phyloP scores from a whole-genome alignment of 1,140 invertebrate species.

The Drosophila parabipectinata region DNA sequence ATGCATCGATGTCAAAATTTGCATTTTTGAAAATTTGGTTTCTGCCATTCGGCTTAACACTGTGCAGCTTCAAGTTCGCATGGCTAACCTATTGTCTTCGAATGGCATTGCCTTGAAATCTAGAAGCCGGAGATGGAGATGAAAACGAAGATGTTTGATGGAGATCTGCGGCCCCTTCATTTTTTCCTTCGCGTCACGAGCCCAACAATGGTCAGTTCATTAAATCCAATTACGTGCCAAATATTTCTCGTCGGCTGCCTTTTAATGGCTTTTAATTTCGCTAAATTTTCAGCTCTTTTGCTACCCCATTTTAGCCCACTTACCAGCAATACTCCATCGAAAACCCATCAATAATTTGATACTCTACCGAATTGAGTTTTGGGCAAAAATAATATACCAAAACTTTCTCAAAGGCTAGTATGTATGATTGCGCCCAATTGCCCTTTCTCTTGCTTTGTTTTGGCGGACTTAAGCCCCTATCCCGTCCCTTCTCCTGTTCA shows the following conservation, averaged over 20 bases:
- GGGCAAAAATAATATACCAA: too few species aligned
- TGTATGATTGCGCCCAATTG: too few species aligned
- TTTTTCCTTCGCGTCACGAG: constrained; percentile 27
- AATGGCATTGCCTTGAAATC: constrained; percentile 27
- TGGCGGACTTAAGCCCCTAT: constrained; percentile 9
- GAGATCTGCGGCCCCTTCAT: constrained; percentile 11
- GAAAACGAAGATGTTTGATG: neutral
- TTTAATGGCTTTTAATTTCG: constrained; percentile 1
- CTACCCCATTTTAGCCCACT: too few species aligned
- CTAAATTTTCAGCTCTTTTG: too few species aligned
- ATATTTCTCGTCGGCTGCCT: constrained; percentile 27
- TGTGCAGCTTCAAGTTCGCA: constrained; percentile 36
- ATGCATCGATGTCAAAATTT: constrained; percentile 47
- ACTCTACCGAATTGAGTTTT: neutral
- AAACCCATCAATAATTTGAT: neutral
- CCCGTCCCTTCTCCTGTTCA: neutral
- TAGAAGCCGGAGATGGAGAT: neutral
- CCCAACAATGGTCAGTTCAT: constrained; percentile 47
- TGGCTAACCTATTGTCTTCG: constrained; percentile 22
- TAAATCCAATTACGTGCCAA: constrained; percentile 49
- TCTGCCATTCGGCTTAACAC: constrained; percentile 17
- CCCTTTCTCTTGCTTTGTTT: constrained; percentile 1
- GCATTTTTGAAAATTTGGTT: constrained; percentile 16
- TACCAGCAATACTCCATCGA: neutral
- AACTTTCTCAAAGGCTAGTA: too few species aligned